These are phyloP conservation scores for Ypsolopha sequella DNA, from an alignment of 2,888 invertebrate genomes.

Conservation along the genomic window DNA sequence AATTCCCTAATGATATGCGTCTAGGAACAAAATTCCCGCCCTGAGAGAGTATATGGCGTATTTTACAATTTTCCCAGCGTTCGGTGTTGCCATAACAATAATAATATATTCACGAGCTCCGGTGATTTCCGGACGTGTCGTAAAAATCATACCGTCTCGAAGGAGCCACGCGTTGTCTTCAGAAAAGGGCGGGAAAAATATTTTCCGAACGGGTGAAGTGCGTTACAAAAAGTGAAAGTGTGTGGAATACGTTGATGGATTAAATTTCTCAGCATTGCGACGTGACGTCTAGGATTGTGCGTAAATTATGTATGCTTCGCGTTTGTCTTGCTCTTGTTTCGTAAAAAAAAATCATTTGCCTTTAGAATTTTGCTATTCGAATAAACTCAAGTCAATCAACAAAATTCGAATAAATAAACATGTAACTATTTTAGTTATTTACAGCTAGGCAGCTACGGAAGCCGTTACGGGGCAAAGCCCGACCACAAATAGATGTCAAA, in stretches of 20 bases:
- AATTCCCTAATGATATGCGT: constrained; percentile 45
- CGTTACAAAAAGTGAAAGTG: constrained; percentile 1
- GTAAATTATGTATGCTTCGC: constrained; percentile 25
- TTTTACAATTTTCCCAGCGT: constrained; percentile 58
- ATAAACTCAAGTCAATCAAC: constrained; percentile 7
- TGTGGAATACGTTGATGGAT: constrained; percentile 37
- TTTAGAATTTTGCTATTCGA: constrained; percentile 8
- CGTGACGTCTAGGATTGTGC: constrained; percentile 39
- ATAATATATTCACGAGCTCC: constrained; percentile 63
- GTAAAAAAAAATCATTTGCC: constrained; percentile 26
- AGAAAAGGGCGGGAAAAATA: constrained; percentile 5
- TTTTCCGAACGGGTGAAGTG: background rate
- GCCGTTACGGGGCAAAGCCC: constrained; percentile 53
- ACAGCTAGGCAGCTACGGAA: constrained; percentile 19
- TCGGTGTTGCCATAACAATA: constrained; percentile 62
- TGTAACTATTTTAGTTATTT: constrained; percentile 9
- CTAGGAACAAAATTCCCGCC: constrained; percentile 38
- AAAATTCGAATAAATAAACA: constrained; percentile 2
- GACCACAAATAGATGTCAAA: constrained; percentile 70
- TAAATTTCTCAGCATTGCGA: constrained; percentile 52
- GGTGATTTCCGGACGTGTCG: constrained; percentile 60
- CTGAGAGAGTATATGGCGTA: constrained; percentile 34
- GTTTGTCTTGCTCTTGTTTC: no score
- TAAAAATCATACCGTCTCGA: constrained; percentile 54
- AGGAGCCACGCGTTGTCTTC: constrained; percentile 25